Base-by-base conservation (phyloP, 2,888 invertebrate genomes). In the Dicyrtomina minuta region DNA sequence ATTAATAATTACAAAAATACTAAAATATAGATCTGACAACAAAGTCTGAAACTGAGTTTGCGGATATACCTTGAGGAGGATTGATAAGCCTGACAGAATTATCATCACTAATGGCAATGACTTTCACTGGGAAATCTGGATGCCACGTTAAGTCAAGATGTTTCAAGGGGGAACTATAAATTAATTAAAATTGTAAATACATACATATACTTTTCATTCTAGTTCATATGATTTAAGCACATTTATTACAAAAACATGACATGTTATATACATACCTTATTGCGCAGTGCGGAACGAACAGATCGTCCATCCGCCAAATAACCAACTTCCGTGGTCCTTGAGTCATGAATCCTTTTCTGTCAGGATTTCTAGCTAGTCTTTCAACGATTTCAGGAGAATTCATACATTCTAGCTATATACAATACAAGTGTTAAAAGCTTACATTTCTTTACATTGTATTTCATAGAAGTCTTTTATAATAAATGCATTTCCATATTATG, bases 311-410 rank as follows among this genome's bases (percentile, higher is more conserved):
- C 53, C 72, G 72, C 76, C 75, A 77, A 15, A 78, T 26, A 22
- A 73, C 72, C 0, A 78, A 66, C 60, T 76, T 77, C 17, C 77
- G 39, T 8, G 78, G 76, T 17, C 78, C 78, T 39, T 74, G 66
- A 10, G 75, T 71, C 74, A 76, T 73, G 44, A 78, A 75, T 26
- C 75, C 72, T 66, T 76, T 74, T 20, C 68, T 74, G 0, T 58
- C 61, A 15, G 71, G 67, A 66, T 78, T 78, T 22, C 73, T 60
- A 15, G 75, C 73, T 17, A 77, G 55, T 39, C 68, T 68, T 22
- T 77, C 75, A 0, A 75, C 70, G 56, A 77, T 75, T 67, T 78
- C 78, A 13, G 74, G 72, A 8, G 74, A 61, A 43, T 72, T 72
- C 67, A 75, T 51, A 1, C 69, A 64, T 26, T 78, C 77, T 10